A percentile compares a stretch with the other conserved stretches of the same genome.
Evolutionary conservation across 2,113 vertebrate species (phyloP).

Genomic region (Melanocharis versteri): DNA sequence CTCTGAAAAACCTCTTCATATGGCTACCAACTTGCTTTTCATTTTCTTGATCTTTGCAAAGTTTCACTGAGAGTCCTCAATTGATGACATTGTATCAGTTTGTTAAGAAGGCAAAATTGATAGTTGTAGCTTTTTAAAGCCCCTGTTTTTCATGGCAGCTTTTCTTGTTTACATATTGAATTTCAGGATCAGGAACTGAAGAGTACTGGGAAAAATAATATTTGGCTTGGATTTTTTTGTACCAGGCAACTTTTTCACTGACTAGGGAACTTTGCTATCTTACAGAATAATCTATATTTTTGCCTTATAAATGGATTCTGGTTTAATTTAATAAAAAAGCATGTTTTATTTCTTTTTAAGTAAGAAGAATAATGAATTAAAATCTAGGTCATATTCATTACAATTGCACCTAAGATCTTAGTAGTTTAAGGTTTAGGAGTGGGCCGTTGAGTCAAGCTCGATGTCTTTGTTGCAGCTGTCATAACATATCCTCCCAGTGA

Average conservation of each 20-base stretch:
- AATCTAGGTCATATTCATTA: background rate
- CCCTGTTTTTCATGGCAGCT: constrained; percentile 37
- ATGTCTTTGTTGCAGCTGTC: fast-evolving
- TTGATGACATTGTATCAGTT: constrained; percentile 59
- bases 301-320: background rate
- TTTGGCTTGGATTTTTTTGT: background rate
- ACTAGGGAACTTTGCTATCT: constrained; percentile 40
- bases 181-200: constrained; percentile 46
- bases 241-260: constrained; percentile 63
- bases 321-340: background rate
- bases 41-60: constrained; percentile 19
- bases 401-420: background rate
- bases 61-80: constrained; percentile 16
- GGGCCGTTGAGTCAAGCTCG: background rate
- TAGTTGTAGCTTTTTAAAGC: constrained; percentile 54
- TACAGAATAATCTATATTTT: background rate
- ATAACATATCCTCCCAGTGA: background rate
- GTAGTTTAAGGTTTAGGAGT: background rate
- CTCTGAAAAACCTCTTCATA: constrained; percentile 49
- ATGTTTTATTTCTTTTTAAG: background rate
- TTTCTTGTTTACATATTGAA: constrained; percentile 45
- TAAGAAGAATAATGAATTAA: background rate
- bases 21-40: constrained; percentile 42
- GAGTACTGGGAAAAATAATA: constrained; percentile 23
- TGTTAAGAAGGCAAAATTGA: constrained; percentile 57